Percentiles rank a stretch among this genome's conserved stretches.
Conservation (phyloP, 2,888 invertebrate species). For the Troilus luridus region DNA sequence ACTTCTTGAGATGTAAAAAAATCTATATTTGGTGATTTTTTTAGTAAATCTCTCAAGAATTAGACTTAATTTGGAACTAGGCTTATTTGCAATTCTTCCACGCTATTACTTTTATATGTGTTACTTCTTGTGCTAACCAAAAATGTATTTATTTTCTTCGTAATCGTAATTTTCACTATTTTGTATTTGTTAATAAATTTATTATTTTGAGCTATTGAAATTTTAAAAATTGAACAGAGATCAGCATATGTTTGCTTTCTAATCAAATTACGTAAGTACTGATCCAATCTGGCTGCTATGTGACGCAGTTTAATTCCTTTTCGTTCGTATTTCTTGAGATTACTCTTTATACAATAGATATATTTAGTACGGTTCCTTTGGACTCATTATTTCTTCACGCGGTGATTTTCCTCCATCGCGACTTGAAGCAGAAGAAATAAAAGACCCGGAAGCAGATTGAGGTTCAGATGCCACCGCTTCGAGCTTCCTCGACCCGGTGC, state of each 20-base stretch:
- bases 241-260: too few species aligned
- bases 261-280: too few species aligned
- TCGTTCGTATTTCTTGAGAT: too few species aligned
- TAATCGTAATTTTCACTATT: too few species aligned
- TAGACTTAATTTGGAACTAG: background rate
- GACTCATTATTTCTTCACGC: background rate
- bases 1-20: too few species aligned
- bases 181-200: too few species aligned
- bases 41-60: background rate
- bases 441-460: background rate
- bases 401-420: background rate
- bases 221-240: too few species aligned
- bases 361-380: background rate
- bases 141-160: too few species aligned
- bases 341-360: too few species aligned
- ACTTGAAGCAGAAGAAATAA: background rate
- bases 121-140: background rate
- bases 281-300: too few species aligned
- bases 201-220: too few species aligned
- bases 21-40: background rate
- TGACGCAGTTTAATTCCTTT: too few species aligned
- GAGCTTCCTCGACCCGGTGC: background rate
- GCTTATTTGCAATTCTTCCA: background rate
- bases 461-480: background rate
- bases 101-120: background rate